These are phyloP conservation scores for Aspiorhynchus laticeps DNA, from an alignment of 2,113 vertebrate species.

Conservation along the genomic window DNA sequence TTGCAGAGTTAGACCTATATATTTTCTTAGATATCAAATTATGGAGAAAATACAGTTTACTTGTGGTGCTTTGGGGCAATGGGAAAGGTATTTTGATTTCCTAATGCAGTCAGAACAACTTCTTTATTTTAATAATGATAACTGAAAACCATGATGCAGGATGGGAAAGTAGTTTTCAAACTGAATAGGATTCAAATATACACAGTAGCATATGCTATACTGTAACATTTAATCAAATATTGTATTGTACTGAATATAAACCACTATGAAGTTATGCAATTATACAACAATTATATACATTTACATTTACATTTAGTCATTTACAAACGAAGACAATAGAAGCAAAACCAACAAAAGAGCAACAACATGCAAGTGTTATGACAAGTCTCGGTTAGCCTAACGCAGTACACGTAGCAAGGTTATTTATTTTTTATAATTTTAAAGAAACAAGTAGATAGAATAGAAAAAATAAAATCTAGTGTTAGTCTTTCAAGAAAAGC, in stretches of 20 bases:
- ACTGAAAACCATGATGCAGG: slow-evolving; percentile 46
- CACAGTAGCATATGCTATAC: background rate
- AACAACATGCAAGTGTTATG: too few relatives aligned
- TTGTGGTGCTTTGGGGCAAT: slow-evolving; percentile 61
- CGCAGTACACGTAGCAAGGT: too few relatives aligned
- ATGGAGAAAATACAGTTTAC: slow-evolving; percentile 62
- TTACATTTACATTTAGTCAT: too few relatives aligned
- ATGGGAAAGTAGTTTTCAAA: slow-evolving; percentile 18
- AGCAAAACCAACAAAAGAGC: too few relatives aligned
- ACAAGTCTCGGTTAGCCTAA: too few relatives aligned
- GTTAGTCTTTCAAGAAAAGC: too few relatives aligned
- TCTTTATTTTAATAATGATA: slow-evolving; percentile 52
- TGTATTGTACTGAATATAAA: background rate
- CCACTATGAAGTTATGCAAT: background rate
- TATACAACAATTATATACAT: background rate
- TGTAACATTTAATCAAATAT: background rate
- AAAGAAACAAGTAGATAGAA: too few relatives aligned
- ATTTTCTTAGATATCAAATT: slow-evolving; percentile 67
- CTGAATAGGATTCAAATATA: background rate
- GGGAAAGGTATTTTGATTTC: slow-evolving; percentile 62
- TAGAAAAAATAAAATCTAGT: too few relatives aligned
- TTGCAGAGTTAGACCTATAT: slow-evolving; percentile 60
- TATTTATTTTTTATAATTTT: too few relatives aligned
- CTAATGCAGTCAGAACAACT: slow-evolving; percentile 51
- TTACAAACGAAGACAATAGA: too few relatives aligned